Base-by-base conservation (phyloP, 2,113 vertebrate genomes). In the Pardalotus punctatus region DNA sequence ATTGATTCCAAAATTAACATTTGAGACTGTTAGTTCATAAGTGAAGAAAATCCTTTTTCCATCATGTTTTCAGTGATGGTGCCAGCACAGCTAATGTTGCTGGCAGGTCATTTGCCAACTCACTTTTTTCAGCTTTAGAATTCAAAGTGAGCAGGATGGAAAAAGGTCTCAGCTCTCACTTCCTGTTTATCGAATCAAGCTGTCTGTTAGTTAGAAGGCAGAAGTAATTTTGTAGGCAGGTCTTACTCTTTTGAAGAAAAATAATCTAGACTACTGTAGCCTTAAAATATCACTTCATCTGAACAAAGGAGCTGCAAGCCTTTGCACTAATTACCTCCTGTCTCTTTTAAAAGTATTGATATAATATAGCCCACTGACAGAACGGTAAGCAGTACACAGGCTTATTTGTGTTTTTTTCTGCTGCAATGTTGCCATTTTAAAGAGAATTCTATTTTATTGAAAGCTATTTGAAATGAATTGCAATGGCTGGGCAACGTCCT, bases 101-200 rank as follows among this genome's bases (percentile, higher is more conserved):
- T 36, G 88, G 90, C 66, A 82, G 36, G 2, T 94, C 67, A 88
- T 80, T 87, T 94, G 65, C 72, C 84, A 84, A 66, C 73, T 82
- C 40, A 11, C 40, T 90, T 94, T 92, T 93, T 84, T 64, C 56
- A 73, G 45, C 57, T 86, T 83, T 73, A 36, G 77, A 88, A 93
- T 90, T 94, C 86, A 96, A 92, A 96, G 91, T 85, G 92, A 97
- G 74, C 79, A 58, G 83, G 48, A 92, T 60, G 78, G 76, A 54
- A 69, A 86, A 86, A 88, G 84, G 88, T 93, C 95, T 93, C 85
- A 97, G 57, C 56, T 86, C 71, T 96, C 92, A 94, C 90, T 98
- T 98, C 97, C 96, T 98, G 92, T 97, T 95, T 97, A 90, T 94
- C 67, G 76, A 95, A 66, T 64, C 57, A 93, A 88, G 65, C 24